Evolutionary conservation across 2,888 invertebrate genomes (phyloP), one percentile per base, ranked within the genome.

Genomic region (Papilio demoleus): DNA sequence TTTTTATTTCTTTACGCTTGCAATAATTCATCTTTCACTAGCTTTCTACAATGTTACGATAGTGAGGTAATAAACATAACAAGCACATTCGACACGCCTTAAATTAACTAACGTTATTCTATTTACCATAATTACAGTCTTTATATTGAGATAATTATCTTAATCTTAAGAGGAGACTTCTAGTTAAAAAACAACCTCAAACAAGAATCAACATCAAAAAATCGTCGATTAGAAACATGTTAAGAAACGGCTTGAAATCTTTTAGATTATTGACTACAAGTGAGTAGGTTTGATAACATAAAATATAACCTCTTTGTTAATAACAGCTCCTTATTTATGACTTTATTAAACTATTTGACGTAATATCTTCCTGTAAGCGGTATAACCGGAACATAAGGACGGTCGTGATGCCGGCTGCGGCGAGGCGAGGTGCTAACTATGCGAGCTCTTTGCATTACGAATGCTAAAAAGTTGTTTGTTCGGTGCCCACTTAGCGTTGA

Each of bases 401-500:
- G 56, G 40, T 40, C 31, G 56, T 58, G 56, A 45, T 14, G 34
- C 27, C 22, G 38, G 34, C 27, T n/a, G 38, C 31, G 31, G 31
- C 31, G 19, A 14, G 36, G 19, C 34, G 24, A 56, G 45, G 53
- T 65, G 61, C 22, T 62, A 67, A 67, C n/a, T 66, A 60, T 38
- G 66, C 38, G 36, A 24, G 24, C 34, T 40, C 42, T 27, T 62
- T n/a, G 53, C 67, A 67, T 62, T 68, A 70, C 68, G 53, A 68
- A 72, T 61, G 70, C 67, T 71, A 71, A 70, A 70, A 70, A 65
- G 71, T 74, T 74, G 75, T 74, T 75, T 70, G 77, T 75, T 77
- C 77, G 80, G 74, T 77, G 81, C 79, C 78, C 79, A 81, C 79
- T 82, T 81, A 80, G 79, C 70, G 74, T 67, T 70, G 73, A 77